phyloP scores from a whole-genome alignment of 1,140 invertebrate species.

The Drosophila sturtevanti region DNA sequence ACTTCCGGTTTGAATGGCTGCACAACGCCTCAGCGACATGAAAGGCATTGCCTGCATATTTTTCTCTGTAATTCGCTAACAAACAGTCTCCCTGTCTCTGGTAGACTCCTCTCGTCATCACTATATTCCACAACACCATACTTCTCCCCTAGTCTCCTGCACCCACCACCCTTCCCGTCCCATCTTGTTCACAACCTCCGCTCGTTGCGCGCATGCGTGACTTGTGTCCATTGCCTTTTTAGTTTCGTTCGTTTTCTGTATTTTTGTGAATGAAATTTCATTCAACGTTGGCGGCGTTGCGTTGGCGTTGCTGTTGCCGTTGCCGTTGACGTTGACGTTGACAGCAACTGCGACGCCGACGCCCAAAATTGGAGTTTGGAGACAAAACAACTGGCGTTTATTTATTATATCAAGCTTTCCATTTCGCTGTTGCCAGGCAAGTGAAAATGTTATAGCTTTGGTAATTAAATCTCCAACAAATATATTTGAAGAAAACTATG shows the following conservation, averaged over 20 bases:
- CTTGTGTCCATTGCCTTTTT: slow-evolving; percentile 78
- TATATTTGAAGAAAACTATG: slow-evolving; percentile 55
- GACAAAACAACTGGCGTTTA: slow-evolving; percentile 4
- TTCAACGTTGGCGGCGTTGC: slow-evolving; percentile 67
- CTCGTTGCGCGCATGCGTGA: slow-evolving; percentile 70
- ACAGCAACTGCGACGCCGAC: slow-evolving; percentile 26
- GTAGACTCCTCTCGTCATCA: slow-evolving; percentile 1
- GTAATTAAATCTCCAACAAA: slow-evolving; percentile 70
- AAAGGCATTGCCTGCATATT: slow-evolving; percentile 45
- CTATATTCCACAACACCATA: background rate
- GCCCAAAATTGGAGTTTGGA: slow-evolving; percentile 48
- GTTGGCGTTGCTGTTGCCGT: slow-evolving; percentile 47
- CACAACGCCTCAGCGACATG: slow-evolving; percentile 40
- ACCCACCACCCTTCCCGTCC: no score
- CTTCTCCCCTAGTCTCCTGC: background rate
- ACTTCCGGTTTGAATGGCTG: slow-evolving; percentile 58
- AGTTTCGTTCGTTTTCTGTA: slow-evolving; percentile 56
- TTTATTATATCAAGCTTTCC: slow-evolving; percentile 30
- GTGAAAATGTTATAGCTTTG: slow-evolving; percentile 61
- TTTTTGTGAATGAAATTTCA: slow-evolving; percentile 81
- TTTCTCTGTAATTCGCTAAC: slow-evolving; percentile 56
- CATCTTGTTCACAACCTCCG: slow-evolving; percentile 17
- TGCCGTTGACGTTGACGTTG: slow-evolving; percentile 47
- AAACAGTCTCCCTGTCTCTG: slow-evolving; percentile 6
- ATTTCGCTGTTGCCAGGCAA: slow-evolving; percentile 69